Evolutionary conservation across 2,797 vertebrate genomes (phyloP).

Genomic region (Aulostomus chinensis): DNA sequence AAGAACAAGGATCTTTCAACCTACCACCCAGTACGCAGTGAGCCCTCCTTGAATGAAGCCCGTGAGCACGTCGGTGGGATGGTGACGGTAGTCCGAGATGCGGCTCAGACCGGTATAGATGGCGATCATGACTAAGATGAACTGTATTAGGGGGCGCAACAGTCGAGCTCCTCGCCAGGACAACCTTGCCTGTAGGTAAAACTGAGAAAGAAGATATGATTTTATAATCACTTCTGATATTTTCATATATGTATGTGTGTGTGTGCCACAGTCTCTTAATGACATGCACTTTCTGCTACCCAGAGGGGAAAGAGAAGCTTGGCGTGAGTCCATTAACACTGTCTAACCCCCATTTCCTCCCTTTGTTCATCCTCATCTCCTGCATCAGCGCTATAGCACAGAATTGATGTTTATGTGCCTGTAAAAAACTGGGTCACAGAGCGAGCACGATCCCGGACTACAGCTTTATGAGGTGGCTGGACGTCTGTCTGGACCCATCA

Average conservation of each 20-base stretch:
- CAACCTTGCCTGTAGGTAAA: conserved; percentile 84
- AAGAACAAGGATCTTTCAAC: conserved; percentile 38
- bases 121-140: conserved; percentile 83
- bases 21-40: conserved; percentile 86
- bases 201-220: conserved; percentile 74
- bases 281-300: conserved; percentile 27
- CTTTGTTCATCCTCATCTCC: conserved; percentile 50
- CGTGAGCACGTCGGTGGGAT: conserved; percentile 78
- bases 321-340: conserved; percentile 44
- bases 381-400: conserved; percentile 9
- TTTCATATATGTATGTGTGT: no score
- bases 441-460: conserved; percentile 24
- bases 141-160: conserved; percentile 80
- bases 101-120: conserved; percentile 82
- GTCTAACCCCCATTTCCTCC: conserved; percentile 44
- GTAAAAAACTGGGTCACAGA: conserved; percentile 42
- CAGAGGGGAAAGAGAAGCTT: conserved; percentile 25
- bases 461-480: conserved; percentile 40
- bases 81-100: conserved; percentile 84
- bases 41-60: conserved; percentile 84
- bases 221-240: no score
- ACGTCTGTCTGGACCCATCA: conserved; percentile 47
- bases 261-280: no score
- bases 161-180: conserved; percentile 82
- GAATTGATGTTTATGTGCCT: conserved; percentile 22